Base-by-base conservation (phyloP, 2,888 invertebrate species). In the Coenonympha glycerion region DNA sequence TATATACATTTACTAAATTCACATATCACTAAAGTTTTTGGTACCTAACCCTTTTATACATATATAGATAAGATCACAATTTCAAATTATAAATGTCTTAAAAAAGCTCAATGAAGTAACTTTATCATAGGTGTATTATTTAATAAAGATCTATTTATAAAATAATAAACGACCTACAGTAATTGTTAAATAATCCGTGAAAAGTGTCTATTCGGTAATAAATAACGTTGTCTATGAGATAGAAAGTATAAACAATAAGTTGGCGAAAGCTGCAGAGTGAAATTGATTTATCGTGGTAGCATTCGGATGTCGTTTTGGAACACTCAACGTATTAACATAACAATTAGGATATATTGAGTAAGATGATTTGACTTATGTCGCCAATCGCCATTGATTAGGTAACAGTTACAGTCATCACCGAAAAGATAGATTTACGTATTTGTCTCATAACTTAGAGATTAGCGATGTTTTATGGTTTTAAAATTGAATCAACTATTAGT, bases 161-260 rank as follows among this genome's bases (percentile, higher is more conserved):
- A 30, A 28, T 50, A 47, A 51, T 48, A 51, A 52, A 55, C 49
- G 34, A 30, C 18, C 28, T 34, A 75, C 76, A 73, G 79, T 75
- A 73, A 69, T 73, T 73, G 66, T 70, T 74, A 72, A 77, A 69
- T 73, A 75, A 76, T 71, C 68, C 68, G 67, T 73, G 69, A 75
- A 78, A 76, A 75, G 74, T 73, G 78, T 76, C 74, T 71, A 76
- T 79, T 80, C 73, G 75, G 76, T 53, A 76, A 70, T 76, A 79
- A 63, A 77, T 76, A 68, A 67, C 67, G 63, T 60, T 66, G 47
- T 49, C 58, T 60, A 65, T 66, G 66, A 69, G 76, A 76, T 86
- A 86, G 86, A 87, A 87, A 86, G 87, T 85, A 79, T 79, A 81
- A 84, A 87, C 86, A 87, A 86, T 86, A 83, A 80, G 68, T 68